These are phyloP conservation scores for Phaethornis superciliosus DNA, from an alignment of 2,113 vertebrate species.

Conservation along the genomic window DNA sequence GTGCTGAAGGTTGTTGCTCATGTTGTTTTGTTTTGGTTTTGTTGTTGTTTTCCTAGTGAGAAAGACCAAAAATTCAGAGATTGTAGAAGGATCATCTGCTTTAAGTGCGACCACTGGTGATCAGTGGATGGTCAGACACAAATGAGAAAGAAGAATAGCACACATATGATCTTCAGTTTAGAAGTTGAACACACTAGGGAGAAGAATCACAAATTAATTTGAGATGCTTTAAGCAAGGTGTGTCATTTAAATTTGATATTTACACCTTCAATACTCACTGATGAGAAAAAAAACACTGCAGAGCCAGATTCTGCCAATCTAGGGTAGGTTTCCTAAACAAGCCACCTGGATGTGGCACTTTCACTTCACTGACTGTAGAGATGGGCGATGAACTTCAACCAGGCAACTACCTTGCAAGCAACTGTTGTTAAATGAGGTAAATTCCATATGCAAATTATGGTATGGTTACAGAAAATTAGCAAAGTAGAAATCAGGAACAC, in stretches of 20 bases:
- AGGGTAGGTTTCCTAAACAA: neutral
- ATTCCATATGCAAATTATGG: neutral
- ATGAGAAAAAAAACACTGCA: neutral
- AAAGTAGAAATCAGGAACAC: neutral
- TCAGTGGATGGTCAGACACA: neutral
- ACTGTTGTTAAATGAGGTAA: neutral
- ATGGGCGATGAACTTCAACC: neutral
- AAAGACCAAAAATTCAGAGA: neutral
- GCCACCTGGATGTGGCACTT: no score
- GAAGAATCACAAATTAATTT: neutral
- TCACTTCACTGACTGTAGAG: neutral
- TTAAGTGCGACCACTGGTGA: neutral
- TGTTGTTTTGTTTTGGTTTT: neutral
- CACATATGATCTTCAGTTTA: neutral
- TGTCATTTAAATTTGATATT: neutral
- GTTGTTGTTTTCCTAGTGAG: neutral
- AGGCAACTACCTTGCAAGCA: neutral
- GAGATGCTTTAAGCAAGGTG: neutral
- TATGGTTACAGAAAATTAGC: neutral
- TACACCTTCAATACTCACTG: neutral
- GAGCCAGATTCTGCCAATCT: neutral
- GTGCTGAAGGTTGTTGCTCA: accelerated
- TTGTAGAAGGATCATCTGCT: neutral
- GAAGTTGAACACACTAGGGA: neutral
- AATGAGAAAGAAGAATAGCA: neutral